Evolutionary conservation across 1,140 invertebrate genomes (phyloP).

Genomic region (Trinorchestia longiramus): DNA sequence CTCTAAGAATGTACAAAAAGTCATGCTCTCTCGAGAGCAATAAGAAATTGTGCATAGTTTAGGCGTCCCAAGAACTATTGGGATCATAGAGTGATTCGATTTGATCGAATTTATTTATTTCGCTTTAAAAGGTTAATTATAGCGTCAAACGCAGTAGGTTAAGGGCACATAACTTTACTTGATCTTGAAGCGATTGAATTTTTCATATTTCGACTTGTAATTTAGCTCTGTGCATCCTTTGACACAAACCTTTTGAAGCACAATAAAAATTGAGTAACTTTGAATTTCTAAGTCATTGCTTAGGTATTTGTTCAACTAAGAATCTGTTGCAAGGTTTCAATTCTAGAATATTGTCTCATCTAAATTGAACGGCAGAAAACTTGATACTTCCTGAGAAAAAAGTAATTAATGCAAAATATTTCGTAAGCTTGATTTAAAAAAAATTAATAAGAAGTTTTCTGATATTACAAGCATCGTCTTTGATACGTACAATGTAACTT

Average conservation of each 20-base stretch:
- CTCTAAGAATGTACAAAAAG: constrained; percentile 50
- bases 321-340: too few species aligned
- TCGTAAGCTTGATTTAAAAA: too few species aligned
- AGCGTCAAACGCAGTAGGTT: constrained; percentile 34
- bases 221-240: neutral
- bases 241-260: neutral
- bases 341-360: too few species aligned
- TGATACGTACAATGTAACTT: too few species aligned
- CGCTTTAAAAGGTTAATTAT: neutral
- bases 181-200: neutral
- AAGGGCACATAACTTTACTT: neutral
- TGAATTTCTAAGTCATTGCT: too few species aligned
- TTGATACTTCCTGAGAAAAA: too few species aligned
- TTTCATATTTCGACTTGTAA: neutral
- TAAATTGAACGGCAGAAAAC: too few species aligned
- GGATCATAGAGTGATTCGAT: constrained; percentile 34
- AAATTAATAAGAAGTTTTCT: too few species aligned
- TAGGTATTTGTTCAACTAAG: too few species aligned
- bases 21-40: neutral
- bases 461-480: too few species aligned
- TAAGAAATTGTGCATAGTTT: constrained; percentile 35
- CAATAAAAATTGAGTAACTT: too few species aligned
- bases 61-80: constrained; percentile 1
- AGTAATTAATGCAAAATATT: too few species aligned
- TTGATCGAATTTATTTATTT: constrained; percentile 48